phyloP scores from a whole-genome alignment of 30 jellyfish, hydroid and myxozoan genomes.

The Rhopilema esculentum region DNA sequence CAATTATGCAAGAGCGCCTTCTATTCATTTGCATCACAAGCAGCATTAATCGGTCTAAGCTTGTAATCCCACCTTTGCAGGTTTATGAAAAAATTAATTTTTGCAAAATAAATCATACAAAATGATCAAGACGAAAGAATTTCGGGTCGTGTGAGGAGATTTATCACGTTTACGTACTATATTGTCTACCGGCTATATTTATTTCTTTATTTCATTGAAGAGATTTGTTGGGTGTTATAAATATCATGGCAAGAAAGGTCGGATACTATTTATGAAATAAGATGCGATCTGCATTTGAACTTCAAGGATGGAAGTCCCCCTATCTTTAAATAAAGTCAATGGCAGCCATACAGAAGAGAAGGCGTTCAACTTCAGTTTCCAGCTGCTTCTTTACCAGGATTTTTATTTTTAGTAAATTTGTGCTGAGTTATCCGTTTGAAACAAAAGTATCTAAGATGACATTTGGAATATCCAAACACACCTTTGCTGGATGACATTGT shows the following conservation, averaged over 20 bases:
- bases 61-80: background rate
- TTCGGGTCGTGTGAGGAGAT: background rate
- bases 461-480: too few species aligned
- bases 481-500: too few species aligned
- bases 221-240: background rate
- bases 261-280: background rate
- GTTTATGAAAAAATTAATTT: constrained; percentile 3
- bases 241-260: background rate
- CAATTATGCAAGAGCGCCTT: constrained; percentile 3
- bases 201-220: background rate
- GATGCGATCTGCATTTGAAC: background rate
- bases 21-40: background rate
- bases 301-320: background rate
- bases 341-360: too few species aligned
- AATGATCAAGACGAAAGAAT: background rate
- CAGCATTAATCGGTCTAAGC: constrained; percentile 2
- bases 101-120: background rate
- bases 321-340: too few species aligned
- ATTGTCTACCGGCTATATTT: background rate
- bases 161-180: background rate
- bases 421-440: too few species aligned
- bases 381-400: too few species aligned
- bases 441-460: too few species aligned
- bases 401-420: too few species aligned
- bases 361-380: too few species aligned